Evolutionary conservation across 2,888 invertebrate species (phyloP).

Genomic region (Andrena chrysosceles): DNA sequence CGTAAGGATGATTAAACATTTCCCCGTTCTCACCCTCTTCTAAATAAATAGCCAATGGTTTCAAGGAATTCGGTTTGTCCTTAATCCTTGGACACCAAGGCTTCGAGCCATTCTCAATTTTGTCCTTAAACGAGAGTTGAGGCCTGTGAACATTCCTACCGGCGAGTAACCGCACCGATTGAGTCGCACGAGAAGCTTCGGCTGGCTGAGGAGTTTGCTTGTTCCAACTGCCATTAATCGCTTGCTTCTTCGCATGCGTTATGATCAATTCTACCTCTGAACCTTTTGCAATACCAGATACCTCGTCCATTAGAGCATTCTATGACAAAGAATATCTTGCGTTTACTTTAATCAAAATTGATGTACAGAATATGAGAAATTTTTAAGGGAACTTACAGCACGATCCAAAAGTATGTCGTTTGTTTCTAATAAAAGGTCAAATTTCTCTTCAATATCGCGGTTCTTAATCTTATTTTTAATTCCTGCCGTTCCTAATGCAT

Average conservation of each 20-base stretch:
- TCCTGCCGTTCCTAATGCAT: slow-evolving; percentile 86
- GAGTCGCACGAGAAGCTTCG: slow-evolving; percentile 23
- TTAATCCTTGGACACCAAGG: slow-evolving; percentile 94
- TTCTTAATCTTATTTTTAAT: slow-evolving; percentile 87
- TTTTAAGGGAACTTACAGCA: slow-evolving; percentile 87
- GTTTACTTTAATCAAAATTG: background rate
- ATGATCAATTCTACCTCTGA: slow-evolving; percentile 86
- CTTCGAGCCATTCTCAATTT: slow-evolving; percentile 92
- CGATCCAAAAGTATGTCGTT: slow-evolving; percentile 94
- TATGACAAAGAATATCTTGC: slow-evolving; percentile 47
- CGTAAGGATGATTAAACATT: slow-evolving; percentile 93
- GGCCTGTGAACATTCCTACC: slow-evolving; percentile 92
- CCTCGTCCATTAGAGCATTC: slow-evolving; percentile 87
- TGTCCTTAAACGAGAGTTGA: slow-evolving; percentile 93
- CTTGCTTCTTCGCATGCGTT: slow-evolving; percentile 84
- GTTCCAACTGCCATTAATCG: slow-evolving; percentile 88
- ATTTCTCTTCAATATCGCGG: slow-evolving; percentile 88
- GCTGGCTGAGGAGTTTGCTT: background rate
- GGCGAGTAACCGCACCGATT: slow-evolving; percentile 87
- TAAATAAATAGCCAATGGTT: slow-evolving; percentile 91
- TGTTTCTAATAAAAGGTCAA: slow-evolving; percentile 92
- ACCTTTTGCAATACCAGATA: slow-evolving; percentile 87
- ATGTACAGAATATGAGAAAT: background rate
- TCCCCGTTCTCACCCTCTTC: slow-evolving; percentile 89
- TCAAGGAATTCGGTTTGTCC: slow-evolving; percentile 95